phyloP scores from a whole-genome alignment of 2,888 invertebrate species.

The Pristionchus mayeri region DNA sequence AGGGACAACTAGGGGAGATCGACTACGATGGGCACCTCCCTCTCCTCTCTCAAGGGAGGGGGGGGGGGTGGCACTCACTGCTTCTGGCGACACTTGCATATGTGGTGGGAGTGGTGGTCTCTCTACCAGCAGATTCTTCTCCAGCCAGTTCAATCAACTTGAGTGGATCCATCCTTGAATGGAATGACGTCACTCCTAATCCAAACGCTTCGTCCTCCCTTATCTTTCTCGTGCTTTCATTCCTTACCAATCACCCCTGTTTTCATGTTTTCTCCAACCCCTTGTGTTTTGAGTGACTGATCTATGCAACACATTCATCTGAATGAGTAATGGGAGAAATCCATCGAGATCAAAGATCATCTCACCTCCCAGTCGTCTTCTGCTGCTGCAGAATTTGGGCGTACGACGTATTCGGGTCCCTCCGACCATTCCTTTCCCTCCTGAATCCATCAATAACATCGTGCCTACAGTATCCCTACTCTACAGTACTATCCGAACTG shows the following conservation, averaged over 20 bases:
- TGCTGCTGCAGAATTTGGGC: conserved; percentile 48
- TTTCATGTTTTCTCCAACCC: not conserved
- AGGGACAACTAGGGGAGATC: not conserved
- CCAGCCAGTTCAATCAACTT: conserved; percentile 48
- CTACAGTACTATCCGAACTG: not conserved
- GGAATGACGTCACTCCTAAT: conserved; percentile 29
- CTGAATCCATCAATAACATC: not conserved
- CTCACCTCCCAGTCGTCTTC: conserved; percentile 47
- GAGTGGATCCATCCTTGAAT: conserved; percentile 49
- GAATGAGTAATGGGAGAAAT: not conserved
- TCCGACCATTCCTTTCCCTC: conserved; percentile 14
- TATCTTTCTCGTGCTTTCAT: conserved; percentile 11
- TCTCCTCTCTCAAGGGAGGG: not conserved
- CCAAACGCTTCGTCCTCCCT: conserved; percentile 21
- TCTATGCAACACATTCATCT: not conserved
- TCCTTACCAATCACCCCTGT: conserved; percentile 6
- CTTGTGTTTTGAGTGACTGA: conserved; percentile 15
- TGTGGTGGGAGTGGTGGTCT: not conserved
- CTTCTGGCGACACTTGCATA: conserved; percentile 45
- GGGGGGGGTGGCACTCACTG: not conserved
- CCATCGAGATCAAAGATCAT: not conserved
- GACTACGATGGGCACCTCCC: not conserved
- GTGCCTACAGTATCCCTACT: not conserved
- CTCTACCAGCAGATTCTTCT: conserved; percentile 39
- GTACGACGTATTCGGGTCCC: conserved; percentile 10